These are phyloP conservation scores for Eulithis prunata DNA, from an alignment of 2,888 invertebrate species.

Conservation along the genomic window DNA sequence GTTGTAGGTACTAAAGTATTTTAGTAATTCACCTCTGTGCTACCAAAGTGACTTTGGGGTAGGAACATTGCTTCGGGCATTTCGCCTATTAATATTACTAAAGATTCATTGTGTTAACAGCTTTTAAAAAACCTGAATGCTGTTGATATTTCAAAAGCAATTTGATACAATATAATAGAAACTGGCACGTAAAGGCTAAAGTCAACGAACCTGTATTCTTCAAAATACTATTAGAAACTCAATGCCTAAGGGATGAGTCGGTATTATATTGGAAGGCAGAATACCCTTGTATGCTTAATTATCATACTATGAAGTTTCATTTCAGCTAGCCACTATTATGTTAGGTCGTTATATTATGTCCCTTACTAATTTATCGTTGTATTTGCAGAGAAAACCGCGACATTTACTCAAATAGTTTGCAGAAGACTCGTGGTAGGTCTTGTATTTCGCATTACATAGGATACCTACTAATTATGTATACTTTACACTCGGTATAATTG, in stretches of 20 bases:
- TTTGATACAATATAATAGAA: not conserved
- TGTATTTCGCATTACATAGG: too few species aligned
- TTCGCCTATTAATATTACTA: conserved; percentile 4
- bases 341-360: too few species aligned
- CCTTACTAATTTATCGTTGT: too few species aligned
- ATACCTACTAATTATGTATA: too few species aligned
- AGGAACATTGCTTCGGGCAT: not conserved
- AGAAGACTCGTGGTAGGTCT: too few species aligned
- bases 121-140: conserved; percentile 5
- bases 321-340: not conserved
- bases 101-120: not conserved
- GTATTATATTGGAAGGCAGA: not conserved
- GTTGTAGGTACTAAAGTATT: too few species aligned
- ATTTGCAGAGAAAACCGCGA: too few species aligned
- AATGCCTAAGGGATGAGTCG: conserved; percentile 3
- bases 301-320: not conserved
- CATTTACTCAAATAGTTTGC: too few species aligned
- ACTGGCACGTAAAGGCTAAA: conserved; percentile 1
- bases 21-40: not conserved
- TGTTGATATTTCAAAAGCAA: conserved; percentile 4
- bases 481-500: too few species aligned
- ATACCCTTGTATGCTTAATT: not conserved
- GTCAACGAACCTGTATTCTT: conserved; percentile 9
- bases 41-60: not conserved
- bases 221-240: conserved; percentile 7